Evolutionary conservation across 1,140 invertebrate genomes (phyloP), one percentile per base, ranked within the genome.

Genomic region (Scylla paramamosain): DNA sequence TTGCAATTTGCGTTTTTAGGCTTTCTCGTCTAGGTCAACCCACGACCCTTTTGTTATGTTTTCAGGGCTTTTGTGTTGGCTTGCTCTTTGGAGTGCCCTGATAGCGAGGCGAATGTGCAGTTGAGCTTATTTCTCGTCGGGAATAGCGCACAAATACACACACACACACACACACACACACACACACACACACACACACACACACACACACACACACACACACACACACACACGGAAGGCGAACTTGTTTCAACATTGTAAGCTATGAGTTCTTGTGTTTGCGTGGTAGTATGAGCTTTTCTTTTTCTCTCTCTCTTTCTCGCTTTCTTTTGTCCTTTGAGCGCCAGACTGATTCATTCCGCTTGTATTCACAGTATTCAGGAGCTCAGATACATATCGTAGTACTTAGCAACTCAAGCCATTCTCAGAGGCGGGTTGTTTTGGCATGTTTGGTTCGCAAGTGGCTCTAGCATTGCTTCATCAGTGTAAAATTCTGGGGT

Each of bases 141-240:
- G 10, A 59, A 59, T 59, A 59, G 52, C 10, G 52, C 52, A 12
- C 52, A 20, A 2, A 16, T 6, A 39, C 39, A 39, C 39, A 39
- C 39, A 39, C 39, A 39, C 39, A 39, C 39, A 39, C 39, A 39
- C 39, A 39, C 39, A 39, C 39, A 39, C 39, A 59, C 52, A 59
- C 52, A 59, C 83, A 84, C 83, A 84, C 83, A 84, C 83, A 84
- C 83, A 84, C 83, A 84, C 83, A 84, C 83, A 84, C 83, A 84
- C 83, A 84, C 83, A 84, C 83, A 84, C 83, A 84, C 83, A 83
- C 82, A 83, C 82, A 83, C 82, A 83, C 82, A 83, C 82, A 83
- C 82, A 84, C 83, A 84, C 83, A 84, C 83, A 84, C 83, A 84
- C n/a, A 28, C 16, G 25, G 7, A 84, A 84, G 10, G 83, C 84